These are phyloP conservation scores for Macheiramphus alcinus DNA, from an alignment of 2,113 vertebrate species.

Conservation along the genomic window DNA sequence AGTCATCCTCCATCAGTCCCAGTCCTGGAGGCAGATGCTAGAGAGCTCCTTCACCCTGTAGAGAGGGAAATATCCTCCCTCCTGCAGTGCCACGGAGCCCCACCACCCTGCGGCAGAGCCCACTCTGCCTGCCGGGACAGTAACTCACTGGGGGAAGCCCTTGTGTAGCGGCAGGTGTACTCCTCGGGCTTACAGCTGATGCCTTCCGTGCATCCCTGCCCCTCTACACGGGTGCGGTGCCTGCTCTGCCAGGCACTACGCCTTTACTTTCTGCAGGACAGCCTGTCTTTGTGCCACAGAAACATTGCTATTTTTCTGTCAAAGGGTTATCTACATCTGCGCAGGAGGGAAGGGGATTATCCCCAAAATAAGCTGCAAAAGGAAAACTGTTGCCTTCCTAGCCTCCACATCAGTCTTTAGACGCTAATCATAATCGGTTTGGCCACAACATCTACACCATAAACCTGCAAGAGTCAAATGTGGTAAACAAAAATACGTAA, in stretches of 20 bases:
- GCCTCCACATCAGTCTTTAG: neutral
- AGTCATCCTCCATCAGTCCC: neutral
- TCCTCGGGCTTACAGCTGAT: neutral
- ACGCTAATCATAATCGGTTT: neutral
- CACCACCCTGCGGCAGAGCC: neutral
- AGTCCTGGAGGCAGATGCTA: accelerated
- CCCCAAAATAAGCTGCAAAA: neutral
- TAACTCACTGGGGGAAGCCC: accelerated
- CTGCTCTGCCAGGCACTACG: neutral
- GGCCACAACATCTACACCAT: neutral
- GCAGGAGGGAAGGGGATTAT: neutral
- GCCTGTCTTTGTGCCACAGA: neutral
- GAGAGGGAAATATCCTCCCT: neutral
- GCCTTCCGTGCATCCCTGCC: neutral
- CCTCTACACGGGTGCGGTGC: accelerated
- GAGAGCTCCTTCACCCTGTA: neutral
- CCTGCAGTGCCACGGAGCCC: accelerated
- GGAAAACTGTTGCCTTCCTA: neutral
- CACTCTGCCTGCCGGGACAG: neutral
- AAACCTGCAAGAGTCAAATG: neutral
- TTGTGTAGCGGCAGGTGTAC: accelerated
- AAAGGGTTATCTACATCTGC: neutral
- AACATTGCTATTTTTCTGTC: neutral
- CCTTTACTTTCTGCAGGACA: neutral
- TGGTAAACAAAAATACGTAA: accelerated